A percentile compares a stretch with the other conserved stretches of the same genome.
phyloP scores from a whole-genome alignment of 2,113 vertebrate genomes.

The Aphelocoma coerulescens region DNA sequence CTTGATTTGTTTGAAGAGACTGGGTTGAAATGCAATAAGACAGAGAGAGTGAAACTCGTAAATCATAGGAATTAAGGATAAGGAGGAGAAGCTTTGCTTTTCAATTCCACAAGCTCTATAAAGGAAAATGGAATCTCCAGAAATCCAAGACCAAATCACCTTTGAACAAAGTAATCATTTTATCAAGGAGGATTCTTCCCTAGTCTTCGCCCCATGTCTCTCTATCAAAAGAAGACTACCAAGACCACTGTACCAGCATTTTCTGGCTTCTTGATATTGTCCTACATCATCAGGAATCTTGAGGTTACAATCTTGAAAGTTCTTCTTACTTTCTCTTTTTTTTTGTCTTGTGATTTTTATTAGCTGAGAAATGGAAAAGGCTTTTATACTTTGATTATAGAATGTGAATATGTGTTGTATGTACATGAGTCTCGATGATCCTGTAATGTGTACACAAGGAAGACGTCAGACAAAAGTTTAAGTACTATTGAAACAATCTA shows the following conservation, averaged over 20 bases:
- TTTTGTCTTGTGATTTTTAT: background rate
- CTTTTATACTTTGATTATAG: background rate
- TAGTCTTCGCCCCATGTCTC: background rate
- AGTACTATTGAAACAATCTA: background rate
- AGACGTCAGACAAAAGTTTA: background rate
- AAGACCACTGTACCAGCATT: background rate
- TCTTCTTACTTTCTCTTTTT: background rate
- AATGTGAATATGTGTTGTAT: background rate
- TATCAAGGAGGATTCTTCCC: background rate
- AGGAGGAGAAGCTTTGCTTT: background rate
- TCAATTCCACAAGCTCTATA: background rate
- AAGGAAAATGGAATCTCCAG: background rate
- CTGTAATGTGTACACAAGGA: background rate
- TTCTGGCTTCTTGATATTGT: background rate
- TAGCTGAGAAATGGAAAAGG: background rate
- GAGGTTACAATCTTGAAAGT: background rate
- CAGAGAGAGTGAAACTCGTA: background rate
- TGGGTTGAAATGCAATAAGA: background rate
- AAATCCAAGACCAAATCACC: background rate
- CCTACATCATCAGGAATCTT: background rate
- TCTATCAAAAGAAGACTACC: background rate
- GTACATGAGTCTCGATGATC: background rate
- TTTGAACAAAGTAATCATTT: background rate
- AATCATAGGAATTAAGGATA: background rate
- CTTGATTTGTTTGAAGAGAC: background rate